Base-by-base conservation (phyloP, 2,888 invertebrate species). In the Beris morrisii region DNA sequence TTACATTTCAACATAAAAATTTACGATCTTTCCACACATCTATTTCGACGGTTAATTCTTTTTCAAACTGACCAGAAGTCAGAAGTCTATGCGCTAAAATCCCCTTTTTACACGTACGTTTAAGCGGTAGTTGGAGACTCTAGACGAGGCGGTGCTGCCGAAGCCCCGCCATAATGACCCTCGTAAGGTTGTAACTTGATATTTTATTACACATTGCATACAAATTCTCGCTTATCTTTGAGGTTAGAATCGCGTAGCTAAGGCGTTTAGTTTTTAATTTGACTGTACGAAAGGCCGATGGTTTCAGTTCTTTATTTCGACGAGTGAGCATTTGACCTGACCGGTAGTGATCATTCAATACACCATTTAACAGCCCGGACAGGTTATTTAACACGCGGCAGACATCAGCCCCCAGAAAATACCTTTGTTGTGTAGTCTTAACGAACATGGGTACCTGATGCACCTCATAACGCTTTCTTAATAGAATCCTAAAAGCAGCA, bases 11-110 rank as follows among this genome's bases (percentile, higher is more conserved):
- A 22, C 52, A 13, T 38, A 22, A 15, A 53, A 61, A 61, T 61
- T 61, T 61, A 61, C 61, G 61, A 52, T 61, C 61, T 38, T 61
- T 61, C 50, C 61, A 61, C 61, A 61, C 52, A 61, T 61, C 61
- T 38, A 50, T 43, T 50, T 52, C 38, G 61, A 61, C 61, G 61
- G 15, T 52, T 61, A 61, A 61, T 61, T 50, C 50, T 52, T 59
- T 38, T 15, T 61, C 50, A 22, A 61, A 61, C 50, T 61, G 61
- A 61, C 61, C 61, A 61, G 61, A 61, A 61, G 61, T 61, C 52
- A 22, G 59, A 31, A 52, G 15, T 38, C 52, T 43, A 9, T 31
- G 15, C 52, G 22, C 15, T 7, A 50, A 53, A 31, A 15, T 61
- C 31, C 31, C 11, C 6, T 32, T 61, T 5, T 61, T 50, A 61